Conservation (phyloP, 2,113 vertebrate species). For the Nannospalax galili region DNA sequence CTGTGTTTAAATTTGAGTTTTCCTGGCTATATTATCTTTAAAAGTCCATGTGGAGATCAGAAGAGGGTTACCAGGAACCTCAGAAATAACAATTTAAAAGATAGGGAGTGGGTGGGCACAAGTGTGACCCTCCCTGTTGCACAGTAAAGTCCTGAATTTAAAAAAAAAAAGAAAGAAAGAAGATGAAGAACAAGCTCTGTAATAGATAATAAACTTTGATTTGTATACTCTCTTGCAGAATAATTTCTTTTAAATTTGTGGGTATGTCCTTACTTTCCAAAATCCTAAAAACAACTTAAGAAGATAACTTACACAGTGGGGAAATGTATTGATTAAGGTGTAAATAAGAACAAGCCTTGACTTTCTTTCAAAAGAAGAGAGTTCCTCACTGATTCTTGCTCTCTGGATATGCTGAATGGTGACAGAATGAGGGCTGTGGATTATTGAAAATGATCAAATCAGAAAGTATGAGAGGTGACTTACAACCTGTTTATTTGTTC, state of each 20-base stretch:
- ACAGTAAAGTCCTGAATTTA: too few relatives aligned
- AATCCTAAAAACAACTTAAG: constrained; percentile 30
- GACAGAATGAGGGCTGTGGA: not conserved
- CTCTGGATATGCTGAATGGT: not conserved
- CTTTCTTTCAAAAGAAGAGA: not conserved
- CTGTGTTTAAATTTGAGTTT: too few relatives aligned
- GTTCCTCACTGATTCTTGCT: not conserved
- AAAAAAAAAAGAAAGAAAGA: too few relatives aligned
- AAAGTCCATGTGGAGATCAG: too few relatives aligned
- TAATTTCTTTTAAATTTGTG: not conserved
- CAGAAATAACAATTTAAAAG: too few relatives aligned
- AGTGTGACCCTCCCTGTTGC: too few relatives aligned
- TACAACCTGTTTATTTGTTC: not conserved
- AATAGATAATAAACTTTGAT: not conserved
- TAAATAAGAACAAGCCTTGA: not conserved
- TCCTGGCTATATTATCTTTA: too few relatives aligned
- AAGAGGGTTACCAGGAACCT: too few relatives aligned
- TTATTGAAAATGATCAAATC: not conserved
- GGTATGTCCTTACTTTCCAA: not conserved
- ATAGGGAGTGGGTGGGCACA: too few relatives aligned
- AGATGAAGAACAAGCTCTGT: not conserved
- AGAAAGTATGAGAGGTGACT: not conserved
- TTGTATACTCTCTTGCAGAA: not conserved
- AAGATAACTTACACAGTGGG: not conserved
- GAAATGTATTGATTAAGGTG: not conserved